phyloP scores from a whole-genome alignment of 2,113 vertebrate species.

The Rhadina sibilatrix region DNA sequence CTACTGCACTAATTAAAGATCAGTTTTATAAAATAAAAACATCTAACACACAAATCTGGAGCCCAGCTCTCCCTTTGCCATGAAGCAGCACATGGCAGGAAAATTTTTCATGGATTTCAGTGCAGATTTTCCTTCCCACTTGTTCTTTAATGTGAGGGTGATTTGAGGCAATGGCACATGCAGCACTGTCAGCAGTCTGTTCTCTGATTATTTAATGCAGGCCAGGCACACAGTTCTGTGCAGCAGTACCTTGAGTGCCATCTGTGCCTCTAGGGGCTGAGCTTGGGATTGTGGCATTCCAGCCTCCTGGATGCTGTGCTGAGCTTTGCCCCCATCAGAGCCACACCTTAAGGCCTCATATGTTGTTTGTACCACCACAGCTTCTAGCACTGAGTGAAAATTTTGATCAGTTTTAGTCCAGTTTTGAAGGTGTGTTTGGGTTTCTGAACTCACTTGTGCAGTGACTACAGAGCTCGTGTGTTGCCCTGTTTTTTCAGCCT shows the following conservation, averaged over 20 bases:
- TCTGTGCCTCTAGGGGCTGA: background rate
- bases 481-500: no score
- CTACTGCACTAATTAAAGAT: constrained; percentile 5
- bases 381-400: background rate
- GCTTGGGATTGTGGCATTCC: background rate
- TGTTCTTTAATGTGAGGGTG: background rate
- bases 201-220: background rate
- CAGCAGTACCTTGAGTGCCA: background rate
- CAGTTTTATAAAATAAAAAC: constrained; percentile 1
- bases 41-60: background rate
- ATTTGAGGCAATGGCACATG: background rate
- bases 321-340: background rate
- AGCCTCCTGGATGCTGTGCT: background rate
- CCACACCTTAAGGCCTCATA: background rate
- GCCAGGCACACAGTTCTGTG: background rate
- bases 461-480: background rate
- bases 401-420: background rate
- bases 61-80: background rate
- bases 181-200: background rate
- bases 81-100: background rate
- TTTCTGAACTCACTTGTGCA: background rate
- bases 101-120: background rate
- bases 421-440: background rate
- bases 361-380: no score
- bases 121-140: constrained; percentile 2